A percentile compares a stretch with the other conserved stretches of the same genome.
phyloP scores from a whole-genome alignment of 2,888 invertebrate genomes.

The Gymnocheta viridis region DNA sequence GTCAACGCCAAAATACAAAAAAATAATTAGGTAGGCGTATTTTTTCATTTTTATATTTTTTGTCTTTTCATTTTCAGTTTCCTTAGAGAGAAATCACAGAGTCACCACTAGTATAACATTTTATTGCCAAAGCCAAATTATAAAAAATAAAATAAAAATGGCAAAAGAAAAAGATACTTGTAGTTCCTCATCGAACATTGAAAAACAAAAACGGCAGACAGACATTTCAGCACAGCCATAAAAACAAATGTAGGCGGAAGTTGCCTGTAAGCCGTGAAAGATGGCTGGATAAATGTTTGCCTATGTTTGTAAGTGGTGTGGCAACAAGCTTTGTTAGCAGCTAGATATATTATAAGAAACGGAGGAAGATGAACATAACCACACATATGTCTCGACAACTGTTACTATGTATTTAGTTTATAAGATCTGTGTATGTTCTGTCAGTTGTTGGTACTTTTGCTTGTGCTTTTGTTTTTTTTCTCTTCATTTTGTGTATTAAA shows the following conservation, averaged over 20 bases:
- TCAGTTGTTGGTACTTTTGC: conserved; percentile 31
- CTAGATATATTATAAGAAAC: conserved; percentile 13
- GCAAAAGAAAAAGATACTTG: not conserved
- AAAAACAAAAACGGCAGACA: conserved; percentile 30
- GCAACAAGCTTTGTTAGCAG: conserved; percentile 34
- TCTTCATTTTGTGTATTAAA: conserved; percentile 26
- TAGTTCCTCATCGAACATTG: conserved; percentile 24
- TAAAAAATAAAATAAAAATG: conserved; percentile 9
- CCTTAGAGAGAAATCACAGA: conserved; percentile 22
- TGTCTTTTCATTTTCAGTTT: conserved; percentile 24
- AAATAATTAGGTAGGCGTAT: conserved; percentile 64
- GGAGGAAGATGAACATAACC: conserved; percentile 52
- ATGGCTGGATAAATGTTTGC: conserved; percentile 17
- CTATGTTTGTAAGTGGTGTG: not conserved
- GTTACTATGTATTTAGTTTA: conserved; percentile 36
- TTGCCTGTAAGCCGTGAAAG: conserved; percentile 58
- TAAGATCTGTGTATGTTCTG: not conserved
- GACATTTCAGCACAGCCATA: conserved; percentile 19
- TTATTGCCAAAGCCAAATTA: conserved; percentile 49
- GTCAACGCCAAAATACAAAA: conserved; percentile 57
- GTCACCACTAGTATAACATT: conserved; percentile 9
- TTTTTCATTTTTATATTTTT: not conserved
- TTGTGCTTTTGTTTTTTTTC: conserved; percentile 12
- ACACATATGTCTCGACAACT: conserved; percentile 65
- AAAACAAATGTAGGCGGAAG: conserved; percentile 62